Evolutionary conservation across 1,140 invertebrate species (phyloP).

Genomic region (Lucilia sericata): DNA sequence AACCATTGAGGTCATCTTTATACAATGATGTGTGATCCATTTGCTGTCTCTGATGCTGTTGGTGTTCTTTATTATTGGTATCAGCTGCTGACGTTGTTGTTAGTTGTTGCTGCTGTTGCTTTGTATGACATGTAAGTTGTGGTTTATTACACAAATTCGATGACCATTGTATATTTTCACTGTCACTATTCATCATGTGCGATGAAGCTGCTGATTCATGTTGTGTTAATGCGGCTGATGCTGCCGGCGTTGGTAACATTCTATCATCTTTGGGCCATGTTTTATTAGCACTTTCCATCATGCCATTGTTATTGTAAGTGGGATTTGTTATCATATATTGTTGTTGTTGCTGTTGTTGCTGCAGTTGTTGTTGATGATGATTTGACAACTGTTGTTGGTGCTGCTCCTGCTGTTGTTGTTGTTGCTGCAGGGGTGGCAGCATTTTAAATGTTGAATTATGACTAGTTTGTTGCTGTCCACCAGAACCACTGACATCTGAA

Average conservation of each 20-base stretch:
- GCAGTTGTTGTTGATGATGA: conserved; percentile 21
- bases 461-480: conserved; percentile 65
- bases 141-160: conserved; percentile 32
- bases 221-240: background rate
- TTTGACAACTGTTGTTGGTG: conserved; percentile 42
- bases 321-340: conserved; percentile 35
- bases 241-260: conserved; percentile 44
- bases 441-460: conserved; percentile 57
- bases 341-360: conserved; percentile 40
- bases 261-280: conserved; percentile 42
- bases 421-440: conserved; percentile 53
- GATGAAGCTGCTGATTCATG: background rate
- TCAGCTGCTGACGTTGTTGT: background rate
- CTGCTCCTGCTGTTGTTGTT: conserved; percentile 53
- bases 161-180: conserved; percentile 25
- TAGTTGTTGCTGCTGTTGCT: conserved; percentile 12
- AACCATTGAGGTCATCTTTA: conserved; percentile 90
- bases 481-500: conserved; percentile 30
- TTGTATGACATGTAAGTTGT: conserved; percentile 45
- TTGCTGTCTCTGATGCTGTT: conserved; percentile 43
- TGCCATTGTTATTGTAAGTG: conserved; percentile 47
- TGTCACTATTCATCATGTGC: background rate
- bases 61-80: conserved; percentile 53
- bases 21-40: conserved; percentile 73
- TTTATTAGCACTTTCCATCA: conserved; percentile 38